These are phyloP conservation scores for Notamacropus eugenii DNA, from an alignment of 2,797 vertebrate genomes.

Conservation along the genomic window DNA sequence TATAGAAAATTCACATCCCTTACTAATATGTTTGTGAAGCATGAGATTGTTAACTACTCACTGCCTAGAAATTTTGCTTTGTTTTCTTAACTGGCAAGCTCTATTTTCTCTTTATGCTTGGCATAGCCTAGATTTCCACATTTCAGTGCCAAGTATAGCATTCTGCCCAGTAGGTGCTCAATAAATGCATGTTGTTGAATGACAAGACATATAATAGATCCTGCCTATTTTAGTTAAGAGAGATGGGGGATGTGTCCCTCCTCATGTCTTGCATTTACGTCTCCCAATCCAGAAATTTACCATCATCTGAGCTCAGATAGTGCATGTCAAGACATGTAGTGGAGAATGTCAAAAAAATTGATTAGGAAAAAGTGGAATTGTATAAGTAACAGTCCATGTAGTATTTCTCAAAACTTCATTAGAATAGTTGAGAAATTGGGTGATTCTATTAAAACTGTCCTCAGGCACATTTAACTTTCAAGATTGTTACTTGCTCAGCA, in stretches of 20 bases:
- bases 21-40: neutral
- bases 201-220: neutral
- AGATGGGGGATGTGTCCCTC: neutral
- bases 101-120: neutral
- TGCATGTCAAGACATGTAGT: neutral
- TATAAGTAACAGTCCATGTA: neutral
- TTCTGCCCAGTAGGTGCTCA: neutral
- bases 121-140: neutral
- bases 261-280: neutral
- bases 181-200: neutral
- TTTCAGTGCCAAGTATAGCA: neutral
- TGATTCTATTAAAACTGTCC: slow-evolving; percentile 69
- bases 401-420: neutral
- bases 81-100: neutral
- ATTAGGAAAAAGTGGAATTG: neutral
- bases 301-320: neutral
- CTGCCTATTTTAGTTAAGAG: neutral
- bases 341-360: neutral
- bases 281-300: neutral
- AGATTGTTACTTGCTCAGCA: slow-evolving; percentile 71
- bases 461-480: slow-evolving; percentile 56
- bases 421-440: slow-evolving; percentile 55
- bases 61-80: neutral
- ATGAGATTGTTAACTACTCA: neutral
- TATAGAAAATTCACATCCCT: neutral